Conservation (phyloP, 2,888 invertebrate genomes). For the Sericinus montela region DNA sequence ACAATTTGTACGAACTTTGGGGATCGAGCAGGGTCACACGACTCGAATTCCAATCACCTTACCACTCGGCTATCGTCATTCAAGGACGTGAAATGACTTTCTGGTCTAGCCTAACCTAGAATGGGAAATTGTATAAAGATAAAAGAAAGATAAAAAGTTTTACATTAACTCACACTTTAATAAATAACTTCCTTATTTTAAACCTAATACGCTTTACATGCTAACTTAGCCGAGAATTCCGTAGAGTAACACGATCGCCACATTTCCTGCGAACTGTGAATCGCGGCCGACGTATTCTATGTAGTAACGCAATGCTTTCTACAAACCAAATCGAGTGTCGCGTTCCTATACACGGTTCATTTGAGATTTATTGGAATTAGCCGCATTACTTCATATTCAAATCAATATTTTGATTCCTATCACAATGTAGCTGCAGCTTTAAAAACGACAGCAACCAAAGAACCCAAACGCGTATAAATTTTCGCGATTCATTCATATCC, state of each 20-base stretch:
- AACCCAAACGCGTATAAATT: no score
- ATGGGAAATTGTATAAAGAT: no score
- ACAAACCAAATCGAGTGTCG: constrained; percentile 47
- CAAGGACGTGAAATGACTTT: no score
- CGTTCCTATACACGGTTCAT: constrained; percentile 29
- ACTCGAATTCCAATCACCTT: no score
- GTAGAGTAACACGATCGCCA: constrained; percentile 48
- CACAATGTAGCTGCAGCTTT: neutral
- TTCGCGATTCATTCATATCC: no score
- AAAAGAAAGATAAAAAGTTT: no score
- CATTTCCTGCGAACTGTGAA: constrained; percentile 54
- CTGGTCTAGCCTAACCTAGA: no score
- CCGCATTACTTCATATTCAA: neutral
- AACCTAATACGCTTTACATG: constrained; percentile 29
- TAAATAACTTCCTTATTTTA: constrained; percentile 18
- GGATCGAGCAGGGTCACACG: no score
- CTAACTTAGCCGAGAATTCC: constrained; percentile 42
- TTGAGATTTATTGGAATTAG: constrained; percentile 9
- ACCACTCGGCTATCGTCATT: no score
- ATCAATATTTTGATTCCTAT: neutral
- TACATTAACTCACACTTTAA: neutral
- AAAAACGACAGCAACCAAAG: no score
- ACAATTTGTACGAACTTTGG: no score
- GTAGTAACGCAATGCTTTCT: constrained; percentile 60
- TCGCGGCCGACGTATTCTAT: constrained; percentile 46